Evolutionary conservation across 2,797 vertebrate genomes (phyloP), one percentile per base, ranked within the genome.

Genomic region (Champsocephalus esox): DNA sequence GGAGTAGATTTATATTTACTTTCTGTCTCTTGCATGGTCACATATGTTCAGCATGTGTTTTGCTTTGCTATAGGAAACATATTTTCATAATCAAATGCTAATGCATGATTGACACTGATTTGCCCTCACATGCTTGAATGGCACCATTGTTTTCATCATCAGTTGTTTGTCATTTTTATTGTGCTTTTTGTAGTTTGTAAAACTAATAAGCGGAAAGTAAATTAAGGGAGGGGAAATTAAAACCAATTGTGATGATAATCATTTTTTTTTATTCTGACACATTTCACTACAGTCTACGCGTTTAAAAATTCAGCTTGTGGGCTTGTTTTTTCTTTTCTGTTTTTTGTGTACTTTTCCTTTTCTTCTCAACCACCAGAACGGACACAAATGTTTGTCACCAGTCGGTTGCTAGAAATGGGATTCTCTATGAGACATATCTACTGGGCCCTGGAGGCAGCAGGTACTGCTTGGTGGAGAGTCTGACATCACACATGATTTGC

Each of bases 401-500:
- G 94, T 80, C 95, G 94, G 41, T 93, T 96, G 89, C 90, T 96
- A 88, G 95, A 96, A 94, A 96, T 96, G 95, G 95, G 95, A 87
- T 96, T 96, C 92, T 88, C 95, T 89, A 91, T 95, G 90, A 95
- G 95, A 88, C 95, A 96, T 89, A 96, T 96, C 93, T 94, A 93
- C 94, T 93, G 92, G 90, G 95, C 95, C 84, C 95, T 96, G 95
- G 95, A 96, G 83, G 93, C 94, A 84, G 93, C 95, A 96, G 95
- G 95, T 96, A 95, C 83, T 85, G 85, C 85, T 87, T 81, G 86
- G 85, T 87, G 80, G 61, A 77, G 66, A 66, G 62, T 82, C 34
- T 79, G 63, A 81, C 62, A 38, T 52, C 69, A 77, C 52, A 19
- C 32, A 2, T 5, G 43, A 61, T 84, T 69, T 78, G 75, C 70